Evolutionary conservation across 2,113 vertebrate genomes (phyloP), one percentile per base, ranked within the genome.

Genomic region (Sterrhoptilus dennistouni): DNA sequence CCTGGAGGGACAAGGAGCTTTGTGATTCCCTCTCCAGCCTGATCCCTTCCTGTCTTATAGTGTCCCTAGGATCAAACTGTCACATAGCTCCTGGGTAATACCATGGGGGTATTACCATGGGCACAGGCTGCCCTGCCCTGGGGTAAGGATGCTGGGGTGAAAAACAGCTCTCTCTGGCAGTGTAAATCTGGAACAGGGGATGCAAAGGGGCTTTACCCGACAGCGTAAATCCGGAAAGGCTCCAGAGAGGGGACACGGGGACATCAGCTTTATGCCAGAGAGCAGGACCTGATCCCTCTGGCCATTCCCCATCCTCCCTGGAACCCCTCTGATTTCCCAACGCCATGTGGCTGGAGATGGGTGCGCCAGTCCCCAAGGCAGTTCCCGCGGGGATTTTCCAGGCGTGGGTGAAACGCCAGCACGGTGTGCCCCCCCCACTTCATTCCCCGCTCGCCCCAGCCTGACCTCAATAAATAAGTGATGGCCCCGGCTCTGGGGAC

Each of bases 401-500:
- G 53, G 81, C 4, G 20, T 68, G 77, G 71, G 44, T 50, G 57
- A 95, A 89, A 87, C 11, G 72, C 81, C 88, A 83, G 7, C 52
- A 59, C 13, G 7, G 44, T 9, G 20, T 42, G 38, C 49, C 44
- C 22, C 79, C 75, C 63, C 19, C 25, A 45, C 61, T 76, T 35
- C 47, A 8, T 61, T 52, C 52, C 66, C 31, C 2, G 31, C 42
- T 87, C 50, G 89, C 89, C 86, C 82, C 63, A 66, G 63, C 68
- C 89, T 94, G 95, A 95, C 95, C 95, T 94, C 95, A 87, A 94
- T 95, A 92, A 92, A 94, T 94, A 92, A 94, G 81, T 94, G 61
- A 95, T 92, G 56, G 60, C 76, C 45, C 2, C 35, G 29, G 70
- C 44, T 38, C 19, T 71, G 60, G 80, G 80, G 59, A 77, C 80